Conservation (phyloP, 2,113 vertebrate species). For the Ophthalmolycus amberensis region DNA sequence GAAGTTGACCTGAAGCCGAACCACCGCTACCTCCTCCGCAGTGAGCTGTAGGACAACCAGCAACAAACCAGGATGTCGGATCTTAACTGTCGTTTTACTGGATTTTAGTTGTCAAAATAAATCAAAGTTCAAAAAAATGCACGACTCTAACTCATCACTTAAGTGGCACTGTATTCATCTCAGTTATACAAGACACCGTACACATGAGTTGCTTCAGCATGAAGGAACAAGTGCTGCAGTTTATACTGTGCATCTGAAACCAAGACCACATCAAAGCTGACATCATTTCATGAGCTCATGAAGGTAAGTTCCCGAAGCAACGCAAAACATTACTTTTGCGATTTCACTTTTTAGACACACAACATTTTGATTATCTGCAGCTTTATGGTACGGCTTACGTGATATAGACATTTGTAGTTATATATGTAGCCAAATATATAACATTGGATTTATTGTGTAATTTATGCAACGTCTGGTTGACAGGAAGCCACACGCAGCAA, state of each 20-base stretch:
- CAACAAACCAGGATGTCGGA: background rate
- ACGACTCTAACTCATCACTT: background rate
- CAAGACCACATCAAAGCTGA: conserved; percentile 74
- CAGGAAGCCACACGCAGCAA: conserved; percentile 71
- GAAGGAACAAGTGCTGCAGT: conserved; percentile 42
- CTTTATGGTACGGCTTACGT: background rate
- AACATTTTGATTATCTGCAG: background rate
- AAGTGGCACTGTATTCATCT: background rate
- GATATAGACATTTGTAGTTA: background rate
- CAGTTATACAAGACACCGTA: conserved; percentile 2
- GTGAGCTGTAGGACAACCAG: conserved; percentile 76
- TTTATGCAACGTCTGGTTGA: conserved; percentile 42
- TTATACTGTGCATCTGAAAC: conserved; percentile 50
- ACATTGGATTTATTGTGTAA: background rate
- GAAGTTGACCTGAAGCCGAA: conserved; percentile 86
- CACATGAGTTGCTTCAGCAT: conserved; percentile 34
- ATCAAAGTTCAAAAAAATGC: background rate
- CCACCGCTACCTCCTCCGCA: conserved; percentile 77
- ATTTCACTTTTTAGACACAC: conserved; percentile 7
- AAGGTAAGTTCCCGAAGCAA: conserved; percentile 46
- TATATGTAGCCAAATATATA: background rate
- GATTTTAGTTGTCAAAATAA: conserved; percentile 36
- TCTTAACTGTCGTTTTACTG: conserved; percentile 36
- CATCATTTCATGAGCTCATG: conserved; percentile 52
- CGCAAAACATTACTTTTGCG: conserved; percentile 29